Conservation (phyloP, 2,797 vertebrate genomes). For the Zenarchopterus dispar region DNA sequence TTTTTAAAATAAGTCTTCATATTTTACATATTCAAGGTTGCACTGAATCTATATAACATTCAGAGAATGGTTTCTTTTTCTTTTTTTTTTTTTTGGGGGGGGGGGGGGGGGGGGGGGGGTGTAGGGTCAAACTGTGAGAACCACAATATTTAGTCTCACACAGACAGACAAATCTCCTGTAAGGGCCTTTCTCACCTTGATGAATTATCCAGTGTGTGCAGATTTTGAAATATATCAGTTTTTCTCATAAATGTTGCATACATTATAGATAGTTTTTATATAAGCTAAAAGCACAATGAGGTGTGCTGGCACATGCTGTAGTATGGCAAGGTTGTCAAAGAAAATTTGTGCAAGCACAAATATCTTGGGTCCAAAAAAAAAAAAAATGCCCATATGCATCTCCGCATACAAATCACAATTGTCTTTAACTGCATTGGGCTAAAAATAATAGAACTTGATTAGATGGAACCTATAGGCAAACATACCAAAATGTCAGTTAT, state of each 20-base stretch:
- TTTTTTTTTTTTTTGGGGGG: too few species aligned
- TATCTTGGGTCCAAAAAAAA: too few species aligned
- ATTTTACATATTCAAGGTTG: not conserved
- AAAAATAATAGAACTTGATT: not conserved
- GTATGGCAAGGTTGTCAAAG: not conserved
- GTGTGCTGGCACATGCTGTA: not conserved
- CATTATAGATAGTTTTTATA: too few species aligned
- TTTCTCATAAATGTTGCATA: not conserved
- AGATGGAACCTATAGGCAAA: not conserved
- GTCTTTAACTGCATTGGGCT: not conserved
- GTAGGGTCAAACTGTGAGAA: not conserved
- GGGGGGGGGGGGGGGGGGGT: too few species aligned
- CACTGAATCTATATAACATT: not conserved
- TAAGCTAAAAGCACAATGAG: too few species aligned
- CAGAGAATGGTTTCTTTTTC: not conserved
- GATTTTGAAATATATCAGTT: too few species aligned
- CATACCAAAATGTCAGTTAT: not conserved
- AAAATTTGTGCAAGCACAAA: not conserved
- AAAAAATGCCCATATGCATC: not conserved
- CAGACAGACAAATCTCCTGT: not conserved
- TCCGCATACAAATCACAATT: not conserved
- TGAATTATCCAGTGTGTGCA: too few species aligned
- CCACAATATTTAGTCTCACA: constrained; percentile 1
- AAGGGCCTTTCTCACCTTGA: too few species aligned
- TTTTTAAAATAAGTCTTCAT: not conserved